Base-by-base conservation (phyloP, 2,113 vertebrate genomes). In the Corythornis madagascariensis region DNA sequence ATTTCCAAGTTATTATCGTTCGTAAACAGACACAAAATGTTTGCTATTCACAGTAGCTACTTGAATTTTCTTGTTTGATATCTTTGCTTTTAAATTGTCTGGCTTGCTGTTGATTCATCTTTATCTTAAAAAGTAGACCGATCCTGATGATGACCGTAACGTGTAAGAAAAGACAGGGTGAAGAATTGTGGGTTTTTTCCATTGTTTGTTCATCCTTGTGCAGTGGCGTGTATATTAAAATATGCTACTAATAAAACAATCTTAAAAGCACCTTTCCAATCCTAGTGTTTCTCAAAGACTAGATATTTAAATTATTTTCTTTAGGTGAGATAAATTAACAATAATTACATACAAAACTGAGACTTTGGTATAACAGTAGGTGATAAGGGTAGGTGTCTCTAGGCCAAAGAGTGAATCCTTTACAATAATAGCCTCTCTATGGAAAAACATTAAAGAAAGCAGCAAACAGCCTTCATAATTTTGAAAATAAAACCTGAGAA, bases 401-500 rank as follows among this genome's bases (percentile, higher is more conserved):
- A 31, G 14, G 55, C 35, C 16, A 11, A 60, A 15, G 25, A 20
- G 5, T 33, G 17, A 67, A 45, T 66, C 18, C 14, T 69, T 52
- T 31, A 16, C 9, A 38, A 60, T 55, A 81, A 22, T 38, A 90
- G 11, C 7, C 15, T 78, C 21, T 81, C 35, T 64, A 12, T 5
- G 11, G 18, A 70, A 71, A 71, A 31, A 38, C 16, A 11, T 47
- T 48, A 43, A 78, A 89, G 52, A 35, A 52, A 72, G 31, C 33
- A 74, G 29, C 29, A 70, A 86, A 26, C 6, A 72, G 42, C 10
- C 42, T 28, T 60, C 88, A 75, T 42, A 9, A 48, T 48, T 86
- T 66, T 79, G 76, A 84, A 93, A 82, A 94, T 59, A 93, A 81
- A 91, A 94, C 57, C 78, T 88, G 60, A 91, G 66, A 63, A 89